A percentile compares a stretch with the other conserved stretches of the same genome.
Conservation (phyloP, 2,113 vertebrate species). For the Anhinga rufa region DNA sequence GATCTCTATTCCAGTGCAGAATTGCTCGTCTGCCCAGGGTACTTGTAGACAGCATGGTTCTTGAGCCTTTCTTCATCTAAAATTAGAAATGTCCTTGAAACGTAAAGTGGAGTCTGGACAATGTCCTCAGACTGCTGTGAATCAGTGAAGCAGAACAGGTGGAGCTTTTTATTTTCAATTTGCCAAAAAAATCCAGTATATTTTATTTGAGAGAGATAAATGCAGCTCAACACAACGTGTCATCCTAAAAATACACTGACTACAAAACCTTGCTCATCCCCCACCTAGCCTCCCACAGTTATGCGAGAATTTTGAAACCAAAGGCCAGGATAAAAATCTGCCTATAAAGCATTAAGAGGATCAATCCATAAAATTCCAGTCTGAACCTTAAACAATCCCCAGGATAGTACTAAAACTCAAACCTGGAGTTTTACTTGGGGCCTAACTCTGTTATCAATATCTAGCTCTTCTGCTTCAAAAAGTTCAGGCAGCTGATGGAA, state of each 20-base stretch:
- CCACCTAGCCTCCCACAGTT: background rate
- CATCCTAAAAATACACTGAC: background rate
- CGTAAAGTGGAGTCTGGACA: background rate
- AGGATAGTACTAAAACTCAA: background rate
- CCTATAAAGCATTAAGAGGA: background rate
- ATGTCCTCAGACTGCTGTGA: background rate
- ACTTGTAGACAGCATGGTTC: rapidly evolving
- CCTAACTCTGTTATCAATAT: background rate
- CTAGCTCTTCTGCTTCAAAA: background rate
- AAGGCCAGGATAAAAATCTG: background rate
- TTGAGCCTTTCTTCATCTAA: background rate
- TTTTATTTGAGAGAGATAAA: background rate
- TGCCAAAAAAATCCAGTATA: background rate
- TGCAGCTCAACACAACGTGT: background rate
- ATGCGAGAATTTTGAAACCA: background rate
- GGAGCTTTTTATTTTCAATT: background rate
- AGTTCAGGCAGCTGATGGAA: background rate
- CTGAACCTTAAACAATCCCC: background rate
- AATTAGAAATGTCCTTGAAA: slow-evolving; percentile 25
- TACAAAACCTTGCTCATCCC: background rate
- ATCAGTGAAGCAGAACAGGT: background rate
- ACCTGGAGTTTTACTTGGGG: background rate
- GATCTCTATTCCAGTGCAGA: background rate
- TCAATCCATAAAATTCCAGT: background rate
- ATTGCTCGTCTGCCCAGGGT: background rate